Percentiles rank a stretch among this genome's conserved stretches.
Evolutionary conservation across 2,888 invertebrate species (phyloP).

Genomic region (Lamellibrachia satsuma): DNA sequence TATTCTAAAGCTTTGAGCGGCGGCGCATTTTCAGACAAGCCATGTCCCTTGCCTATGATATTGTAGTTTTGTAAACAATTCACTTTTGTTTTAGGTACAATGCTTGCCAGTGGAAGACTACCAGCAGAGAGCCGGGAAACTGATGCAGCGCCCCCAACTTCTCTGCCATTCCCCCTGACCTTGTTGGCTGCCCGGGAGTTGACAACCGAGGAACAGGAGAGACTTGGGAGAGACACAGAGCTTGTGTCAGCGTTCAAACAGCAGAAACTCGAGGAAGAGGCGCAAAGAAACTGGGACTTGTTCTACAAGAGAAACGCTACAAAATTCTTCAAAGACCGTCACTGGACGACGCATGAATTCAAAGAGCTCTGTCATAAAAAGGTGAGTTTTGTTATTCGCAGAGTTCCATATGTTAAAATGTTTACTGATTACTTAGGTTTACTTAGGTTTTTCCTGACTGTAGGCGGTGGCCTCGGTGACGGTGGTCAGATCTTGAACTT

Average conservation of each 20-base stretch:
- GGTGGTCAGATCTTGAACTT: no score
- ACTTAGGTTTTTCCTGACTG: neutral
- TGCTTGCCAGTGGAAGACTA: neutral
- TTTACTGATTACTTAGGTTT: neutral
- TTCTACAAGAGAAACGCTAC: conserved; percentile 95
- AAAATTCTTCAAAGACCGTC: conserved; percentile 92
- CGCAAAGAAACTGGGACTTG: conserved; percentile 91
- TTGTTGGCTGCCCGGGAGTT: conserved; percentile 8
- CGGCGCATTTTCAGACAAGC: no score
- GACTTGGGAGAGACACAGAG: conserved; percentile 29
- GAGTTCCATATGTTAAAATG: neutral
- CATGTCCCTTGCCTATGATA: no score
- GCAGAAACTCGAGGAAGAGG: conserved; percentile 80
- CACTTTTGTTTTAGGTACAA: neutral
- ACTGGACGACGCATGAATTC: conserved; percentile 97
- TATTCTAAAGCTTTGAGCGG: no score
- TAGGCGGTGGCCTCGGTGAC: neutral
- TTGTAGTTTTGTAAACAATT: neutral
- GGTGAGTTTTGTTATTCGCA: conserved; percentile 19
- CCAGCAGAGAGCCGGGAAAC: neutral
- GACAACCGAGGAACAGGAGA: conserved; percentile 29
- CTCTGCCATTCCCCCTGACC: neutral
- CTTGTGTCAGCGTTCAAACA: conserved; percentile 76
- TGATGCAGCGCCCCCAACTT: neutral
- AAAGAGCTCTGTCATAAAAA: conserved; percentile 75